Conservation (phyloP, 1,140 invertebrate genomes). For the Drosophila nigromelanica region DNA sequence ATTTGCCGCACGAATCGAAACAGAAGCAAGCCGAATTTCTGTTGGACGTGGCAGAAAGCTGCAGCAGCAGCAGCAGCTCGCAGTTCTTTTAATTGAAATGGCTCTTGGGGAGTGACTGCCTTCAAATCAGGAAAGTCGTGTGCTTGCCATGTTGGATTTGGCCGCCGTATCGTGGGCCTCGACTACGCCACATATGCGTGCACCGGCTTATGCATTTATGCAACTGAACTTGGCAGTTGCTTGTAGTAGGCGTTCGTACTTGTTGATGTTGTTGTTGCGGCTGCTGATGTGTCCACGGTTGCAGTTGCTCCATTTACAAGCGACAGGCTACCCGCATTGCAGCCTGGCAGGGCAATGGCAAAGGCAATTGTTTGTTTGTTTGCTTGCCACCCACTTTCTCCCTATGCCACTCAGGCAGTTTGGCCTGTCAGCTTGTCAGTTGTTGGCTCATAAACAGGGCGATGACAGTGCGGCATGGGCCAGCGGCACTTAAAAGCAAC, state of each 20-base stretch:
- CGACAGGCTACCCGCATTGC: constrained; percentile 46
- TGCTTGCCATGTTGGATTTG: constrained; percentile 31
- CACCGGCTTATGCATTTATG: constrained; percentile 66
- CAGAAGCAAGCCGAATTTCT: constrained; percentile 29
- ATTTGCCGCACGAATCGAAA: constrained; percentile 40
- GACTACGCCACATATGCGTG: constrained; percentile 41
- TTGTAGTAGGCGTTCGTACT: constrained; percentile 50
- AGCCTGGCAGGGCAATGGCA: neutral
- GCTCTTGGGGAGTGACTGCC: constrained; percentile 23
- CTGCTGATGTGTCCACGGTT: constrained; percentile 5
- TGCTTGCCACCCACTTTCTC: constrained; percentile 29
- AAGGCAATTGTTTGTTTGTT: constrained; percentile 46
- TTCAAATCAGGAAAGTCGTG: constrained; percentile 23
- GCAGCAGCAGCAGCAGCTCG: constrained; percentile 14
- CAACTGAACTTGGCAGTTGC: constrained; percentile 66
- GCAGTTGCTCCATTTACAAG: constrained; percentile 55
- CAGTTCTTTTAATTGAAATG: constrained; percentile 64
- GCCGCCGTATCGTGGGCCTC: constrained; percentile 5
- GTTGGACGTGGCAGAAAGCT: constrained; percentile 19
- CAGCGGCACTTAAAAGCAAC: constrained; percentile 52
- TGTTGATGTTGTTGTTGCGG: constrained; percentile 49
- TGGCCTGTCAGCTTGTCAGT: constrained; percentile 69
- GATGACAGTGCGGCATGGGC: constrained; percentile 46
- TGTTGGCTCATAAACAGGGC: constrained; percentile 57
- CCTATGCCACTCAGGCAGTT: constrained; percentile 18